Percentiles rank a stretch among this genome's conserved stretches.
Evolutionary conservation across 2,113 vertebrate genomes (phyloP).

Genomic region (Stomatorhinus ivindoensis): DNA sequence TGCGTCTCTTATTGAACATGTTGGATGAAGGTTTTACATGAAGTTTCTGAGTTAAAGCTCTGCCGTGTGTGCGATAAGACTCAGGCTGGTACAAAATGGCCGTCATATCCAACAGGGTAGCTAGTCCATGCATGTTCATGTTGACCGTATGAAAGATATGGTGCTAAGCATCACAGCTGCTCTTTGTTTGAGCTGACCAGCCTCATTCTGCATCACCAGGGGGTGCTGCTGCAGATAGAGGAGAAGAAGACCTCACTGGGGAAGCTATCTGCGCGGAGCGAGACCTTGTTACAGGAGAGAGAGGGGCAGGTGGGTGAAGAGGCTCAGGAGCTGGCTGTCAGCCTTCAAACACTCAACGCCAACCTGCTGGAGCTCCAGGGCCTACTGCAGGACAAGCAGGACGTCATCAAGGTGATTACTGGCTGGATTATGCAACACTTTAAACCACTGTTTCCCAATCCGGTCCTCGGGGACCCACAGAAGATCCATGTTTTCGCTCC

Average conservation of each 20-base stretch:
- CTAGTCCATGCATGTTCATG: background rate
- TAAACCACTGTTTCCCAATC: background rate
- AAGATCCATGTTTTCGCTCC: background rate
- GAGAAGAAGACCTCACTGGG: constrained; percentile 87
- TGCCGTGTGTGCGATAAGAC: background rate
- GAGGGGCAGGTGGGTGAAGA: constrained; percentile 78
- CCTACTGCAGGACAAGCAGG: constrained; percentile 83
- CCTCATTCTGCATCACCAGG: constrained; percentile 71
- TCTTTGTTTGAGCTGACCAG: constrained; percentile 59
- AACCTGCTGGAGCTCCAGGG: constrained; percentile 88
- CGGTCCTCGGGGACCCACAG: background rate
- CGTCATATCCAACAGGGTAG: background rate
- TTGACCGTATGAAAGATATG: background rate
- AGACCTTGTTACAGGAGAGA: constrained; percentile 85
- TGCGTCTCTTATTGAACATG: background rate
- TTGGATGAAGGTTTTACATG: background rate
- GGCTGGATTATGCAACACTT: background rate
- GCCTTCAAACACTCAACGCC: constrained; percentile 78
- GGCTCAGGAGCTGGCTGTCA: constrained; percentile 79
- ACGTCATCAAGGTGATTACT: constrained; percentile 78
- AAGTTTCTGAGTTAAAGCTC: background rate
- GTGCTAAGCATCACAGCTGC: background rate
- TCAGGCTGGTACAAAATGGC: background rate
- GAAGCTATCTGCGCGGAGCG: constrained; percentile 84
- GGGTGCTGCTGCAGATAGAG: constrained; percentile 92